These are phyloP conservation scores for Leptinotarsa undecemlineata DNA, from an alignment of 1,140 invertebrate species.

Conservation along the genomic window DNA sequence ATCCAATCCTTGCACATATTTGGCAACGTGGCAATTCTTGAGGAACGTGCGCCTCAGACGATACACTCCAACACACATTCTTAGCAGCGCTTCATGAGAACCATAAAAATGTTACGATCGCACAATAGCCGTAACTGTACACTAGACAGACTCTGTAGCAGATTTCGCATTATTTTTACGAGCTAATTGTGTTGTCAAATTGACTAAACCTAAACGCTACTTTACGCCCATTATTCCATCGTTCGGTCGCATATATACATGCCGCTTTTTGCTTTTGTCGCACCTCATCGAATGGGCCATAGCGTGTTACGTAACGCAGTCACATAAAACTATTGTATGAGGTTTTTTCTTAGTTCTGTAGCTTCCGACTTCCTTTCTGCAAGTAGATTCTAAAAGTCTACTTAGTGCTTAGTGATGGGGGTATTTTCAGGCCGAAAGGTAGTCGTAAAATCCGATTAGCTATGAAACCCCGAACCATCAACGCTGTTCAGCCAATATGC, in stretches of 20 bases:
- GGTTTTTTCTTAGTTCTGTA: too few relatives aligned
- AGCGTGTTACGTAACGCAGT: background rate
- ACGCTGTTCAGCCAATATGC: too few relatives aligned
- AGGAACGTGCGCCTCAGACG: constrained; percentile 22
- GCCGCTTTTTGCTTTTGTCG: background rate
- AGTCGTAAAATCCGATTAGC: too few relatives aligned
- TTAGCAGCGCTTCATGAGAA: constrained; percentile 44
- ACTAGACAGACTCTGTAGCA: constrained; percentile 50
- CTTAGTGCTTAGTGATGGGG: too few relatives aligned
- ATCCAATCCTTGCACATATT: background rate
- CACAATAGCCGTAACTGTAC: constrained; percentile 51
- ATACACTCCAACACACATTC: background rate
- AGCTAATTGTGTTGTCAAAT: constrained; percentile 52
- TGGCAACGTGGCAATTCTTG: constrained; percentile 24
- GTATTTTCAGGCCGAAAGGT: too few relatives aligned
- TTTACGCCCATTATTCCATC: constrained; percentile 45
- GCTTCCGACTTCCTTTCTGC: too few relatives aligned
- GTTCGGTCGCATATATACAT: constrained; percentile 32
- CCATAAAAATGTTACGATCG: constrained; percentile 52
- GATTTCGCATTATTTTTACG: constrained; percentile 51
- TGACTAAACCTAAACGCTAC: constrained; percentile 45
- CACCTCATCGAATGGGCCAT: constrained; percentile 34
- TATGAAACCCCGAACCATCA: too few relatives aligned
- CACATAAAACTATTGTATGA: too few relatives aligned
- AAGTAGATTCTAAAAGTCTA: too few relatives aligned